phyloP scores from a whole-genome alignment of 2,113 vertebrate genomes.

The Sceloporus tristichus region DNA sequence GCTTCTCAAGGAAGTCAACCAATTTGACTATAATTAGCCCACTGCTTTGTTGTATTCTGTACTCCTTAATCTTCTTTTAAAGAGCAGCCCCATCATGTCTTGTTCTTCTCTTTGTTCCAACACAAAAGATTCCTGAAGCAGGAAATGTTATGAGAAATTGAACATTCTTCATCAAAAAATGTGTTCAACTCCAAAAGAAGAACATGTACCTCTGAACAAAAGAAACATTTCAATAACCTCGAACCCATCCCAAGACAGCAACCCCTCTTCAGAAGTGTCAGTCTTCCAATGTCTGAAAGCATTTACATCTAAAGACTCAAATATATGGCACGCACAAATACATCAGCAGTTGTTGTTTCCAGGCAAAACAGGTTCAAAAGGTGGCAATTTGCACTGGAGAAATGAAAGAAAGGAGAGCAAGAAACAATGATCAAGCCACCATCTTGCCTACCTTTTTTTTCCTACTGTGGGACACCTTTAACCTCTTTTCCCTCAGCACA shows the following conservation, averaged over 20 bases:
- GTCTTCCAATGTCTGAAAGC: neutral
- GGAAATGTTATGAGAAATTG: neutral
- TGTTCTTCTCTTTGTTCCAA: slow-evolving; percentile 51
- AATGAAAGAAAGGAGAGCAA: neutral
- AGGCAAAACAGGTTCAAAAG: neutral
- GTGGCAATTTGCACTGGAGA: neutral
- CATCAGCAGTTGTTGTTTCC: no score
- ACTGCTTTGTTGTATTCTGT: slow-evolving; percentile 41
- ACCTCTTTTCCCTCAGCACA: neutral
- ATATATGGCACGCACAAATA: neutral
- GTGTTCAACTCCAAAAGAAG: slow-evolving; percentile 1
- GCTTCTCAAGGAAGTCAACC: slow-evolving; percentile 39
- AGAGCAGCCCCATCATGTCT: neutral
- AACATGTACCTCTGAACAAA: slow-evolving; percentile 27
- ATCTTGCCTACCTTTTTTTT: neutral
- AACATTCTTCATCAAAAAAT: slow-evolving; percentile 49
- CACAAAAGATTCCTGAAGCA: slow-evolving; percentile 24
- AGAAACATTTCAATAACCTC: neutral
- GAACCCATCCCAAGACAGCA: neutral
- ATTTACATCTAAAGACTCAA: neutral
- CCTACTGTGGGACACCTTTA: no score
- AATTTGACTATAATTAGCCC: slow-evolving; percentile 49
- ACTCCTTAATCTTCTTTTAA: slow-evolving; percentile 45
- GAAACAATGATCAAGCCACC: neutral
- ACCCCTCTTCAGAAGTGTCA: neutral